These are phyloP conservation scores for Pentalonia nigronervosa DNA, from an alignment of 1,140 invertebrate genomes.

Conservation along the genomic window DNA sequence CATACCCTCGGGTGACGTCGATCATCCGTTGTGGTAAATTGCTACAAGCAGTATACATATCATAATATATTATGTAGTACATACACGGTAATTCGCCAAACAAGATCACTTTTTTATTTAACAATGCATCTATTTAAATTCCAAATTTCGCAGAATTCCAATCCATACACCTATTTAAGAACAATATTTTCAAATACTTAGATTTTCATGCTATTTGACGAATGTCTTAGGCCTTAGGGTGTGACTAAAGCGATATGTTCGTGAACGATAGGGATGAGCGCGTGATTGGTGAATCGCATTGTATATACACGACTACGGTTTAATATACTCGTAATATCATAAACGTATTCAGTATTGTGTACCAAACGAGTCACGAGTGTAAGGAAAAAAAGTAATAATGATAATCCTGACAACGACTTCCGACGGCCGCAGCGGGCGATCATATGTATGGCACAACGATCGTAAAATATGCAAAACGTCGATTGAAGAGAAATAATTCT, in stretches of 20 bases:
- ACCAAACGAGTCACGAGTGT: background rate
- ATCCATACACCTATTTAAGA: background rate
- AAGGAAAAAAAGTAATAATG: background rate
- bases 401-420: background rate
- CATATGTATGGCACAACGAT: background rate
- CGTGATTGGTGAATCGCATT: background rate
- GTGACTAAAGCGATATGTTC: background rate
- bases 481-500: background rate
- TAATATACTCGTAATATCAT: background rate
- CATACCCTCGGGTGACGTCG: background rate
- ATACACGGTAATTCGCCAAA: background rate
- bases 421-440: background rate
- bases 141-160: background rate
- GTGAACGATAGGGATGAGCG: background rate
- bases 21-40: background rate
- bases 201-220: background rate
- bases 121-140: background rate
- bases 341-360: background rate
- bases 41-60: background rate
- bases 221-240: too few relatives aligned
- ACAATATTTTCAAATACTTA: background rate
- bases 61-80: background rate
- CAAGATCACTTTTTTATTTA: background rate
- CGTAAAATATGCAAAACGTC: background rate
- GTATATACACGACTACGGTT: background rate